Percentiles rank a stretch among this genome's conserved stretches.
Conservation (phyloP, 2,888 invertebrate genomes). For the Leptogaster cylindrica region DNA sequence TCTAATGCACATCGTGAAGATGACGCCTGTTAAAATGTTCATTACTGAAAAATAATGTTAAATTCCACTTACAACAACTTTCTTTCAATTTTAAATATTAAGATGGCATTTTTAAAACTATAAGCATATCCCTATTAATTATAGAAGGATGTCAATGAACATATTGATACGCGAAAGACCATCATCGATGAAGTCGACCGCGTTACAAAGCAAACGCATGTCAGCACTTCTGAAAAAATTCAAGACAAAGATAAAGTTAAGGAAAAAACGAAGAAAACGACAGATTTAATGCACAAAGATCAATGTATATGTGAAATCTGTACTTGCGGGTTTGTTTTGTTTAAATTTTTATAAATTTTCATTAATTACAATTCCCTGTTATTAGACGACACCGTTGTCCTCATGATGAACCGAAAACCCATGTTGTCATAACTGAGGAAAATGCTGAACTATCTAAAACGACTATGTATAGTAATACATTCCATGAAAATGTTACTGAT, state of each 20-base stretch:
- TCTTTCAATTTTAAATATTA: too few species aligned
- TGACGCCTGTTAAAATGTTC: too few species aligned
- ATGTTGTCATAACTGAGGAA: constrained; percentile 41
- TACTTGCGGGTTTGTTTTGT: constrained; percentile 82
- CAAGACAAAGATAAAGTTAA: constrained; percentile 55
- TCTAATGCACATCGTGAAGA: too few species aligned
- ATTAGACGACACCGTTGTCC: constrained; percentile 84
- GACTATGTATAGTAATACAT: constrained; percentile 12
- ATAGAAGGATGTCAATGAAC: constrained; percentile 19
- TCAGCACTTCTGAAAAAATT: constrained; percentile 49
- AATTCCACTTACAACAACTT: too few species aligned
- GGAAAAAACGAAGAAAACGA: constrained; percentile 57
- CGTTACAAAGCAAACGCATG: background rate
- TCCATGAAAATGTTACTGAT: constrained; percentile 3
- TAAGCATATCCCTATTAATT: background rate
- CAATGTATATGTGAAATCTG: constrained; percentile 90
- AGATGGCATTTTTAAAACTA: too few species aligned
- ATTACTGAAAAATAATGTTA: too few species aligned
- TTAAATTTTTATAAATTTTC: background rate
- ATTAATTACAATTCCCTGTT: constrained; percentile 48
- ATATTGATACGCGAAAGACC: background rate
- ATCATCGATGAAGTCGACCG: constrained; percentile 4
- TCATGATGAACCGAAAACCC: constrained; percentile 63
- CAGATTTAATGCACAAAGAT: constrained; percentile 65
- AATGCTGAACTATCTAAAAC: constrained; percentile 21